A percentile compares a stretch with the other conserved stretches of the same genome.
Conservation (phyloP, 1,140 invertebrate species). For the Belonocnema kinseyi region DNA sequence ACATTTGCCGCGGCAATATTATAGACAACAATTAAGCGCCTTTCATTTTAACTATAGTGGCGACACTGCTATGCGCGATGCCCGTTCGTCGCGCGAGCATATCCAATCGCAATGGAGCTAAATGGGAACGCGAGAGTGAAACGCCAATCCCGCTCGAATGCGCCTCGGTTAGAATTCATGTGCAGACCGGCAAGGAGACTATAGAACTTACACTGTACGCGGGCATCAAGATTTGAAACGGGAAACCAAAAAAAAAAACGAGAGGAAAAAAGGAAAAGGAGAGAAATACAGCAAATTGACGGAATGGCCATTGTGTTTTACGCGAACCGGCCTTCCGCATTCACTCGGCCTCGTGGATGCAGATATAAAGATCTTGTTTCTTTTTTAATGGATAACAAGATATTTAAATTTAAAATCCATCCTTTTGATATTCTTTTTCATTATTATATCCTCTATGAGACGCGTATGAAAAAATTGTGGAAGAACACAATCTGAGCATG, state of each 20-base stretch:
- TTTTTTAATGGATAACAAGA: no score
- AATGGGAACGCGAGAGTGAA: constrained; percentile 75
- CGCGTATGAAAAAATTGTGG: no score
- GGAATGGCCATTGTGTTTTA: constrained; percentile 22
- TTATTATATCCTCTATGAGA: no score
- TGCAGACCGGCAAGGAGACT: constrained; percentile 43
- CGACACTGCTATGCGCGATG: constrained; percentile 64
- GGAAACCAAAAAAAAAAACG: not conserved
- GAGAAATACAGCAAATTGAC: not conserved
- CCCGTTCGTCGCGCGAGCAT: constrained; percentile 44
- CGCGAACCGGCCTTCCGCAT: constrained; percentile 6
- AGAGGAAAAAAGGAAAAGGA: not conserved
- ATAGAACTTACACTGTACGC: not conserved
- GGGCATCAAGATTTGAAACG: not conserved
- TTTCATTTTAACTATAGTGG: constrained; percentile 76
- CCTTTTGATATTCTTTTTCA: no score
- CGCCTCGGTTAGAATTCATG: constrained; percentile 60
- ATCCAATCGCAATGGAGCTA: constrained; percentile 62
- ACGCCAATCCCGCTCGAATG: constrained; percentile 63
- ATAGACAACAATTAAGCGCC: constrained; percentile 73
- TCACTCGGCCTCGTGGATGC: not conserved
- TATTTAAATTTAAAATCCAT: no score
- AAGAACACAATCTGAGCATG: no score
- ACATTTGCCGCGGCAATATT: constrained; percentile 66
- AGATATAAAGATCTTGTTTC: no score